These are phyloP conservation scores for Bicyclus anynana DNA, from an alignment of 1,140 invertebrate species.

Conservation along the genomic window DNA sequence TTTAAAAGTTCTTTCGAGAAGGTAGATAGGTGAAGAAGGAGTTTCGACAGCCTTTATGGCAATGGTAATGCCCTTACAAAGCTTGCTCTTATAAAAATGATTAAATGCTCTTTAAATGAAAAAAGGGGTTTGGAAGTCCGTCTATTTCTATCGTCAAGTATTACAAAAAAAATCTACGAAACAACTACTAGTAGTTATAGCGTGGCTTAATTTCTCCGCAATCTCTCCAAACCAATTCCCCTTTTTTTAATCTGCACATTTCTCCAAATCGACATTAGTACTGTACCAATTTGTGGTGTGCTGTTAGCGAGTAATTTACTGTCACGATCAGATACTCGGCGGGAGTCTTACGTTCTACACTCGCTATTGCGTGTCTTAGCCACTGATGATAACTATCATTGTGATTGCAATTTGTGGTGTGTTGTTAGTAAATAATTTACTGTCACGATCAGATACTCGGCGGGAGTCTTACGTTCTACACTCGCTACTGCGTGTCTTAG, in stretches of 20 bases:
- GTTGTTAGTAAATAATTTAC: conserved; percentile 8
- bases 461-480: conserved; percentile 9
- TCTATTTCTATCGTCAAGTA: too few relatives aligned
- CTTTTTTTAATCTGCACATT: conserved; percentile 14
- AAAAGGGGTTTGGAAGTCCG: too few relatives aligned
- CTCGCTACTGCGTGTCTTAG: background rate
- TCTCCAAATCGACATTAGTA: conserved; percentile 9
- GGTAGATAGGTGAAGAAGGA: too few relatives aligned
- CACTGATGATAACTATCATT: background rate
- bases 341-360: conserved; percentile 9
- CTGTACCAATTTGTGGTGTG: conserved; percentile 8
- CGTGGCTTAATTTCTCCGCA: background rate
- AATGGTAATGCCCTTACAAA: too few relatives aligned
- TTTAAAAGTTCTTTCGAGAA: too few relatives aligned
- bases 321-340: conserved; percentile 9
- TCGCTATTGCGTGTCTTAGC: background rate
- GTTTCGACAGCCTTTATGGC: too few relatives aligned
- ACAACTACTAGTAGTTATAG: too few relatives aligned
- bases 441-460: conserved; percentile 10
- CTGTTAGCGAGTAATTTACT: conserved; percentile 11
- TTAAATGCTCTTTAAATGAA: too few relatives aligned
- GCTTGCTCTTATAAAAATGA: too few relatives aligned
- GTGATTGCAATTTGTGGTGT: conserved; percentile 3
- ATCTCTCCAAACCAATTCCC: conserved; percentile 8
- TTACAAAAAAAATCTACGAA: too few relatives aligned